Evolutionary conservation across 2,797 vertebrate genomes (phyloP).

Genomic region (Chromis chromis): DNA sequence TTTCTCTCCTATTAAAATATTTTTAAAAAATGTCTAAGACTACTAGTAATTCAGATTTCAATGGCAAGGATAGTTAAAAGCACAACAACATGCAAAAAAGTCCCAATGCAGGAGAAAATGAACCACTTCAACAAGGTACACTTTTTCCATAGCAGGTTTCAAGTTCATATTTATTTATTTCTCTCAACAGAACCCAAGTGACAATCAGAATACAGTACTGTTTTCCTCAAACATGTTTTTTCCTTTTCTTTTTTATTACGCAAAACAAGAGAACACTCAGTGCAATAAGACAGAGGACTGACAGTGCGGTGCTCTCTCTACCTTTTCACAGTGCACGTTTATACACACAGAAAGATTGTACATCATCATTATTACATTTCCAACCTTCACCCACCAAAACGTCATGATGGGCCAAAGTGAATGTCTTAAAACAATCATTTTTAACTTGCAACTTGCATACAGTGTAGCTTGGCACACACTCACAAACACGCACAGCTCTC

Average conservation of each 20-base stretch:
- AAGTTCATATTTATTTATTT: constrained; percentile 88
- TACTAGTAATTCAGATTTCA: constrained; percentile 19
- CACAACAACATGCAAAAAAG: constrained; percentile 18
- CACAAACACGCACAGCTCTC: constrained; percentile 44
- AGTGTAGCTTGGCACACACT: constrained; percentile 81
- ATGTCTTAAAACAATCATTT: constrained; percentile 91
- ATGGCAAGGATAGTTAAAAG: not conserved
- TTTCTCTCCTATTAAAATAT: constrained; percentile 15
- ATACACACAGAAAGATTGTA: constrained; percentile 94
- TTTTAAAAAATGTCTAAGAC: not conserved
- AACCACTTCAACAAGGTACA: constrained; percentile 35
- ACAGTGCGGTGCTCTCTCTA: constrained; percentile 91
- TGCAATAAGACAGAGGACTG: constrained; percentile 98
- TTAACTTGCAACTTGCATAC: constrained; percentile 81
- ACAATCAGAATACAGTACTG: constrained; percentile 88
- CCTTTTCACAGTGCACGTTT: constrained; percentile 95
- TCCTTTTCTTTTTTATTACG: constrained; percentile 64
- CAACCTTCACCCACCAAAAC: constrained; percentile 83
- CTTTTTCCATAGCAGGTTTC: constrained; percentile 70
- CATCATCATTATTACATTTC: constrained; percentile 90
- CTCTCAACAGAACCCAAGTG: constrained; percentile 85
- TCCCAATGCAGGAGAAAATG: constrained; percentile 1
- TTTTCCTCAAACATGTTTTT: constrained; percentile 79
- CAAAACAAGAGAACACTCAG: constrained; percentile 91
- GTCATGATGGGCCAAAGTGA: constrained; percentile 88